Evolutionary conservation across 2,888 invertebrate species (phyloP).

Genomic region (Stratiomys singularior): DNA sequence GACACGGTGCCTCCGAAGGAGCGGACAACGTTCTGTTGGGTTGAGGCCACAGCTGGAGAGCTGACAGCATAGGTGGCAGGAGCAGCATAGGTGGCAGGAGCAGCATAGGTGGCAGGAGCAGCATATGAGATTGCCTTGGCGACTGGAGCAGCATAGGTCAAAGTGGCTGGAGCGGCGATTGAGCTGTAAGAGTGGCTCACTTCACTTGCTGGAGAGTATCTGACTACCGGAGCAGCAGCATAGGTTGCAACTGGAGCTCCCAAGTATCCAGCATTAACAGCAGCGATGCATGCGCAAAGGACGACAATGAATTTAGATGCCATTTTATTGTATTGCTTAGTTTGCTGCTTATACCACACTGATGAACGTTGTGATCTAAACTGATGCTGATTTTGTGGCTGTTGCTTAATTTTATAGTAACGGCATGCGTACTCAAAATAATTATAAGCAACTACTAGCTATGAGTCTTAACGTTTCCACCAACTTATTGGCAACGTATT

Average conservation of each 20-base stretch:
- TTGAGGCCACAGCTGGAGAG: conserved; percentile 63
- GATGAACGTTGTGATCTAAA: conserved; percentile 37
- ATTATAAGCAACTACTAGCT: neutral
- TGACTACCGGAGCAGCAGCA: conserved; percentile 23
- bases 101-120: conserved; percentile 57
- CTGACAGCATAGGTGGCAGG: conserved; percentile 56
- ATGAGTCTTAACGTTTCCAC: conserved; percentile 12
- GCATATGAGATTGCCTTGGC: conserved; percentile 57
- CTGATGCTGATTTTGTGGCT: conserved; percentile 36
- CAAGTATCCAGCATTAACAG: conserved; percentile 38
- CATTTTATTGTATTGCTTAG: conserved; percentile 56
- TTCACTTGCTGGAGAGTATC: conserved; percentile 50
- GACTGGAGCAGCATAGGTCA: conserved; percentile 54
- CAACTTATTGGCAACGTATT: too few species aligned
- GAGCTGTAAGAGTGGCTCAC: conserved; percentile 52
- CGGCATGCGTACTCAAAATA: neutral
- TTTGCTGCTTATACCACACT: conserved; percentile 35
- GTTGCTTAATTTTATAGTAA: conserved; percentile 31
- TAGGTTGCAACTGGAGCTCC: conserved; percentile 1
- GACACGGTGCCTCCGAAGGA: conserved; percentile 69
- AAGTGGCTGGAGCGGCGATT: conserved; percentile 50
- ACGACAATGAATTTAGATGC: conserved; percentile 68
- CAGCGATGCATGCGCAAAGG: conserved; percentile 58
- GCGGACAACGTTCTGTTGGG: conserved; percentile 68
- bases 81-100: conserved; percentile 56